A percentile compares a stretch with the other conserved stretches of the same genome.
phyloP scores from a whole-genome alignment of 2,888 invertebrate genomes.

The Coleophora flavipennella region DNA sequence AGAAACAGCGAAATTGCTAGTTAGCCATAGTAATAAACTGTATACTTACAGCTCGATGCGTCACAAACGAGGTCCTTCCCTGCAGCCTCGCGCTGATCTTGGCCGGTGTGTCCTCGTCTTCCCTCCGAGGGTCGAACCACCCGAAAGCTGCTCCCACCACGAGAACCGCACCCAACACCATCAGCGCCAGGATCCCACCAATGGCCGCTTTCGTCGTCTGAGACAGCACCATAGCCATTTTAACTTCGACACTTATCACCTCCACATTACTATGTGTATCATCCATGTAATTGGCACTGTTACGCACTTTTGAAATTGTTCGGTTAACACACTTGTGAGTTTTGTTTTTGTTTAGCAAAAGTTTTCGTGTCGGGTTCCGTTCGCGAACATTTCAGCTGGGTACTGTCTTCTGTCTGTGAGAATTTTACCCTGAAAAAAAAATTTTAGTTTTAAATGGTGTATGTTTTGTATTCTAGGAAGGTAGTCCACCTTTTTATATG shows the following conservation, averaged over 20 bases:
- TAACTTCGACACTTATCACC: conserved; percentile 40
- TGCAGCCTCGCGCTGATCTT: conserved; percentile 61
- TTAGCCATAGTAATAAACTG: too few relatives aligned
- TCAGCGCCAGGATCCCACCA: conserved; percentile 57
- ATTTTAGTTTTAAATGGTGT: too few relatives aligned
- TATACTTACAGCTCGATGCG: conserved; percentile 62
- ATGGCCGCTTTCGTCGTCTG: conserved; percentile 65
- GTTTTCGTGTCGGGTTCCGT: too few relatives aligned
- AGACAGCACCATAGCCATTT: conserved; percentile 69
- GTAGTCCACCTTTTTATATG: too few relatives aligned
- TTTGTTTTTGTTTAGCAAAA: too few relatives aligned
- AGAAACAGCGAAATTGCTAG: too few relatives aligned
- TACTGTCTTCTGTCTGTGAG: too few relatives aligned
- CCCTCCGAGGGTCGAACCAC: conserved; percentile 60
- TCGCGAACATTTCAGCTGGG: too few relatives aligned
- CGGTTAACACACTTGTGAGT: neutral
- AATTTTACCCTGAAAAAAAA: too few relatives aligned
- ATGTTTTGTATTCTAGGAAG: too few relatives aligned
- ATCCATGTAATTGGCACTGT: too few relatives aligned
- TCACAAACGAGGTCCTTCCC: conserved; percentile 60
- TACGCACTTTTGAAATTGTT: neutral
- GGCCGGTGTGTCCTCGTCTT: conserved; percentile 61
- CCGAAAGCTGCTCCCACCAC: conserved; percentile 63
- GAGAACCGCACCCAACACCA: conserved; percentile 60
- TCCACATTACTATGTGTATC: conserved; percentile 28